These are phyloP conservation scores for Danio kyathit DNA, from an alignment of 2,797 vertebrate genomes.

Conservation along the genomic window DNA sequence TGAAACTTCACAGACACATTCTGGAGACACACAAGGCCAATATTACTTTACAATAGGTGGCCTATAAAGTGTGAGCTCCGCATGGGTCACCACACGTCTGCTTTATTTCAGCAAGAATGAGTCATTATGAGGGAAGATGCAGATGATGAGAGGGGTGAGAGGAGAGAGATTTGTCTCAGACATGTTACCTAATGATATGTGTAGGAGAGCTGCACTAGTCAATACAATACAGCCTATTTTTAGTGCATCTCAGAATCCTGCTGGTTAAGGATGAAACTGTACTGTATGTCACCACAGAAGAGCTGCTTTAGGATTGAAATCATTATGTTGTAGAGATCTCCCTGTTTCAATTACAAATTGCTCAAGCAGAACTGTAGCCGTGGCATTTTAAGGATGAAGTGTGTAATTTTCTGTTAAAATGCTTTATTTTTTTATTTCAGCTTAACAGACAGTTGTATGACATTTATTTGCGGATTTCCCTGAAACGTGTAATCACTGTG, in stretches of 20 bases:
- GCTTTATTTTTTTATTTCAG: neutral
- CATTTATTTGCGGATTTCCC: neutral
- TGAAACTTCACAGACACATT: no score
- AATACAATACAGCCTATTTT: slow-evolving; percentile 33
- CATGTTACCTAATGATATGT: slow-evolving; percentile 37
- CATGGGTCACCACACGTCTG: neutral
- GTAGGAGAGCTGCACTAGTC: slow-evolving; percentile 34
- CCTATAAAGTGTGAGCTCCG: no score
- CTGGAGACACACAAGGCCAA: no score
- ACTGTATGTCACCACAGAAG: neutral
- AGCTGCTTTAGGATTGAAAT: slow-evolving; percentile 16
- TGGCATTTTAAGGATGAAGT: neutral
- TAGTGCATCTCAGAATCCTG: neutral
- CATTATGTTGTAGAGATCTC: neutral
- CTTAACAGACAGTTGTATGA: neutral
- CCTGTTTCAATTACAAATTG: neutral
- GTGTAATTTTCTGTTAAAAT: neutral
- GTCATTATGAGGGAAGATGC: slow-evolving; percentile 27
- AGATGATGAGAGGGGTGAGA: slow-evolving; percentile 16
- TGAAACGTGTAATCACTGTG: neutral
- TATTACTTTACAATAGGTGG: no score
- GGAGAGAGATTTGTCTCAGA: slow-evolving; percentile 27
- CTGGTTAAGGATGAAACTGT: neutral
- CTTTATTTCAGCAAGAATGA: slow-evolving; percentile 26
- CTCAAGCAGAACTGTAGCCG: neutral